Evolutionary conservation across 1,140 invertebrate genomes (phyloP), one percentile per base, ranked within the genome.

Genomic region (Aphaenogaster floridana): DNA sequence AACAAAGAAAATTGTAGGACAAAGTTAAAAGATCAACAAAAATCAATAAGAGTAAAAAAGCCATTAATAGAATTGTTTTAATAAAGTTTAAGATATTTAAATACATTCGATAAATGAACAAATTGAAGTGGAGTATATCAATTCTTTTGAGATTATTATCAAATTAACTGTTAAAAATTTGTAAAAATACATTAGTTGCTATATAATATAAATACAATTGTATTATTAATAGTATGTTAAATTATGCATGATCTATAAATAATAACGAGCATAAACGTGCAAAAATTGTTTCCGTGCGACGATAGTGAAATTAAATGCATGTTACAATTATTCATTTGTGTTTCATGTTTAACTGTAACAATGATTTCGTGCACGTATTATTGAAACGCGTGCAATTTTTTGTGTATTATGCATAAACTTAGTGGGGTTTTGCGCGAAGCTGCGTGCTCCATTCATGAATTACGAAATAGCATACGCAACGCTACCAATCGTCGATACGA

Each of bases 401-500:
- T 11, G 68, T 50, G 17, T 21, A 36, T 72, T 83, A 83, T 59
- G 66, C 5, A 59, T 45, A 52, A 74, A 72, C 39, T 74, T 61
- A 11, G 52, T 59, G 45, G 61, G 80, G 45, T 52, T 79, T 78
- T n/a, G 66, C 64, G 39, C 45, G 21, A 72, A 39, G 64, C 28
- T 52, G 71, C 61, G 81, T 50, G 42, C 34, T 42, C 63, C 59
- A 68, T 78, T 89, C 50, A 88, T 90, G 86, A 90, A 90, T 90
- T 88, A 83, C 74, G 66, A 79, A 90, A 80, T 50, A 72, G 7
- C 57, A 50, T 36, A 68, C 66, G 64, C 45, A 68, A 57, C 64
- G 52, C 66, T 72, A 76, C 86, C 80, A 86, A 90, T 90, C 80
- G 89, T 86, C 78, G 50, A 90, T 86, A 85, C 76, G 59, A 34